These are phyloP conservation scores for Panthera leo DNA, from an alignment of 2,113 vertebrate genomes.

Conservation along the genomic window DNA sequence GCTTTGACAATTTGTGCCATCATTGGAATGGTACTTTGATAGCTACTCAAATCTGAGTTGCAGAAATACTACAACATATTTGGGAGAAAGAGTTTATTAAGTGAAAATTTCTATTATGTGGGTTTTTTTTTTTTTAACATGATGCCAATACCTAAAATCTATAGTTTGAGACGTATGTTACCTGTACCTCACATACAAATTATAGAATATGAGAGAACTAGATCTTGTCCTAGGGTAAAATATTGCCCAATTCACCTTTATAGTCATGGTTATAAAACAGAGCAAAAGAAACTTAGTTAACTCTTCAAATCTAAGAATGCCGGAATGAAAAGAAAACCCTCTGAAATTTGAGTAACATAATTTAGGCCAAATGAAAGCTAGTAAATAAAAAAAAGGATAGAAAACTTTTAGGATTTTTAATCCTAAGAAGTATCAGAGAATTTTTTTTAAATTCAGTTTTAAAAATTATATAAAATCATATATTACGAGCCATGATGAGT, in stretches of 20 bases:
- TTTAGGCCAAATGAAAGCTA: neutral
- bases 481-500: neutral
- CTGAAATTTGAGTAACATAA: neutral
- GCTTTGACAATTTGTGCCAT: neutral
- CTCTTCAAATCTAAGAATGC: neutral
- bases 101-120: neutral
- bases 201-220: neutral
- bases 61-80: neutral
- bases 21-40: neutral
- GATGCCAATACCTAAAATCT: neutral
- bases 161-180: neutral
- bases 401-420: neutral
- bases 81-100: neutral
- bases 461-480: neutral
- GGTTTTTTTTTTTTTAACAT: neutral
- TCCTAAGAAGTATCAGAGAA: neutral
- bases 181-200: neutral
- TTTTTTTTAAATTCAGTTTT: neutral
- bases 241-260: neutral
- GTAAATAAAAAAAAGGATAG: neutral
- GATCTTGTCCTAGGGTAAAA: neutral
- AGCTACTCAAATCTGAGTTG: neutral
- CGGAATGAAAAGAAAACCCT: slow-evolving; percentile 14
- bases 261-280: neutral
- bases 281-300: neutral